These are phyloP conservation scores for Acleris cristana DNA, from an alignment of 2,888 invertebrate genomes.

Conservation along the genomic window DNA sequence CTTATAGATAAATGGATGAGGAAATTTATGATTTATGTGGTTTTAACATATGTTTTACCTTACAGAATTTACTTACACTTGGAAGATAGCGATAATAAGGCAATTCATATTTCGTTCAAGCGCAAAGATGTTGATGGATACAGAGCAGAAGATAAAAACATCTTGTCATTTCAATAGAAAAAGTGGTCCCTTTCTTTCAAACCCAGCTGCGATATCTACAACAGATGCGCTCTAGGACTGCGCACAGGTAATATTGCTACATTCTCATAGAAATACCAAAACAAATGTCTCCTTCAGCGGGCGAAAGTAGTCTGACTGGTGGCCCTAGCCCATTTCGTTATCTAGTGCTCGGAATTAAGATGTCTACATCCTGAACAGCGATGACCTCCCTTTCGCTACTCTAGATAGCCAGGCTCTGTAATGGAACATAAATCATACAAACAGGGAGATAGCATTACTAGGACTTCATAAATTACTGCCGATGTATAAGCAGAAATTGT, in stretches of 20 bases:
- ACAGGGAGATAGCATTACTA: constrained; percentile 49
- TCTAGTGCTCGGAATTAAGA: constrained; percentile 64
- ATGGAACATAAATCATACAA: constrained; percentile 60
- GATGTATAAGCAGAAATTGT: constrained; percentile 37
- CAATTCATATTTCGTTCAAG: background rate
- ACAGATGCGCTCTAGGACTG: constrained; percentile 22
- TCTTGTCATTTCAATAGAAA: constrained; percentile 11
- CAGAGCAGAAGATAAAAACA: constrained; percentile 13
- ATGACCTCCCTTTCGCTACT: constrained; percentile 60
- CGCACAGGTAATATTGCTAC: constrained; percentile 19
- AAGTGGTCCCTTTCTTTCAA: constrained; percentile 26
- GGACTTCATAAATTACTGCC: constrained; percentile 46
- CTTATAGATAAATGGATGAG: background rate
- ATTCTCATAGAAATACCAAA: constrained; percentile 13
- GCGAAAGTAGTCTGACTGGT: constrained; percentile 34
- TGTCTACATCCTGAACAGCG: constrained; percentile 66
- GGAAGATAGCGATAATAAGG: background rate
- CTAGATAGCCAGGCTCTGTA: constrained; percentile 56
- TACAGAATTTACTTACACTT: no score
- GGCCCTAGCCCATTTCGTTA: constrained; percentile 43
- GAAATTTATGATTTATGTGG: background rate
- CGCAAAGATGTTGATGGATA: constrained; percentile 6
- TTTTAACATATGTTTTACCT: no score
- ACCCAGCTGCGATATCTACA: constrained; percentile 29
- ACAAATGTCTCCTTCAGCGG: constrained; percentile 14